These are phyloP conservation scores for Prosopocoilus inquinatus DNA, from an alignment of 2,888 invertebrate genomes.

Conservation along the genomic window DNA sequence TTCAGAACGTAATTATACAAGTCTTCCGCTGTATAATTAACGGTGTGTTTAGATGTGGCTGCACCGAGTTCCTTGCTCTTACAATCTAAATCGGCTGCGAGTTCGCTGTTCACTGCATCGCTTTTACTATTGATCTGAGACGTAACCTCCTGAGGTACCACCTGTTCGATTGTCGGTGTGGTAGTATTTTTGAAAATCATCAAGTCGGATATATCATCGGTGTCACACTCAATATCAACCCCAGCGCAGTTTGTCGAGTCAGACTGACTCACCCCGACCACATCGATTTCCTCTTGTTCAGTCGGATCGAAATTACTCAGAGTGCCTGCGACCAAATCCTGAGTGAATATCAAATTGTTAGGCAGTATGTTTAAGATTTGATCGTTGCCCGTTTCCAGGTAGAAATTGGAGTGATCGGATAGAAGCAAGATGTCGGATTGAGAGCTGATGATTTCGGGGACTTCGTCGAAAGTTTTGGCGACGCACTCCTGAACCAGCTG, in stretches of 20 bases:
- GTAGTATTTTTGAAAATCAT: background rate
- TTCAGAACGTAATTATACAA: conserved; percentile 2
- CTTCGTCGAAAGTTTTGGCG: conserved; percentile 22
- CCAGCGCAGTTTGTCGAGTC: background rate
- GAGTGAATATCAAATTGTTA: no score
- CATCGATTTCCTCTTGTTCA: conserved; percentile 1
- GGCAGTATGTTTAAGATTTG: no score
- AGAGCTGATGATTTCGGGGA: conserved; percentile 8
- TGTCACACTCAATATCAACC: background rate
- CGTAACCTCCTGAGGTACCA: no score
- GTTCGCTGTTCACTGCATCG: no score
- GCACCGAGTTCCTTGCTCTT: no score
- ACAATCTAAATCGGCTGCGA: no score
- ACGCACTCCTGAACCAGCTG: conserved; percentile 24
- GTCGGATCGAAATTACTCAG: background rate
- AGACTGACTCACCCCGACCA: background rate
- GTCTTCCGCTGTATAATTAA: conserved; percentile 4
- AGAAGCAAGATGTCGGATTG: conserved; percentile 16
- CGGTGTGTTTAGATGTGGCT: background rate
- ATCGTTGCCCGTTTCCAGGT: conserved; percentile 6
- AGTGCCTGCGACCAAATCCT: no score
- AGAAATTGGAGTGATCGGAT: conserved; percentile 29
- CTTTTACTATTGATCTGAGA: no score
- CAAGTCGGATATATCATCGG: background rate
- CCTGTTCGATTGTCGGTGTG: no score